Base-by-base conservation (phyloP, 2,888 invertebrate species). In the Oithona nana region DNA sequence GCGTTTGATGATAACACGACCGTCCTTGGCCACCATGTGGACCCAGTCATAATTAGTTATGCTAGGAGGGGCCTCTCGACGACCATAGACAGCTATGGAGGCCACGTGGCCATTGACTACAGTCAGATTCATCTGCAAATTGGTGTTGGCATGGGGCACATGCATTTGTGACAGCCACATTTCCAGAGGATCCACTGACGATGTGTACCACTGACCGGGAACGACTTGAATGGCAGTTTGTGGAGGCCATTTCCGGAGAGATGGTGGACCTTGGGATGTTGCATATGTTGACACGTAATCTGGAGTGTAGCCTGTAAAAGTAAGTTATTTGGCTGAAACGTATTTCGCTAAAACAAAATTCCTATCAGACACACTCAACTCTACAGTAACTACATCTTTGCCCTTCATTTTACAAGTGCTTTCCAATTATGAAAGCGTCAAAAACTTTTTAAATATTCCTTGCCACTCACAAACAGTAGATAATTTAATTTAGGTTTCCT, bases 11-110 rank as follows among this genome's bases (percentile, higher is more conserved):
- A 39, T 16, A 39, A 16, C 16, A 13, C 16, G 26, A 8, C 59
- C 57, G 28, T 59, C 29, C 13, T 26, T 26, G 24, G 54, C 29
- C 24, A 50, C 50, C 16, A 59, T 50, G 26, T 59, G 59, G 22
- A 49, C 49, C 59, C 59, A 59, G 49, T 59, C 59, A 50, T 50
- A 59, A 28, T 48, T 59, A 6, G 59, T 59, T 26, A 59, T 50
- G 28, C 22, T 48, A 6, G 59, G 59, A 16, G 29, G 50, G 29
- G 16, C 22, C 22, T 26, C 22, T 20, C 24, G 22, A 11, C 49
- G 22, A n/a, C 59, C 59, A 26, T 59, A 59, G 1, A 59, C 29
- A 50, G 59, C 59, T 6, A 59, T 24, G 11, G 24, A 20, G 4
- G 54, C 54, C 54, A 54, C 24, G 13, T 54, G 54, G 2, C 24